A percentile compares a stretch with the other conserved stretches of the same genome.
Conservation (phyloP, 1,140 invertebrate genomes). For the Drosophila pallidifrons region DNA sequence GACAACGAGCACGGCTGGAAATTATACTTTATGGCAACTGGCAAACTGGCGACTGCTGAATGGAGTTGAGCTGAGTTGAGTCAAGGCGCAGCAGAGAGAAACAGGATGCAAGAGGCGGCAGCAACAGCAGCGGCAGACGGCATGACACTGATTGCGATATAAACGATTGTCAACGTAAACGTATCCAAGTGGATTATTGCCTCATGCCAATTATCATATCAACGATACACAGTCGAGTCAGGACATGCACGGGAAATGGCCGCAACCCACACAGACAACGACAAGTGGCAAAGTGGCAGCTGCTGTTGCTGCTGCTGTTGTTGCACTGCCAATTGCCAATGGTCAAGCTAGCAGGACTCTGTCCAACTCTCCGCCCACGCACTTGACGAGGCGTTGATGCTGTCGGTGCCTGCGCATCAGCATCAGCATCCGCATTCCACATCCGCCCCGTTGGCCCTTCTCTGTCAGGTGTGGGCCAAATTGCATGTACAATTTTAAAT, state of each 20-base stretch:
- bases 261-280: conserved; percentile 43
- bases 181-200: conserved; percentile 83
- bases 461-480: conserved; percentile 57
- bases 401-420: conserved; percentile 56
- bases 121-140: conserved; percentile 53
- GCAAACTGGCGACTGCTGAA: conserved; percentile 14
- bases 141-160: conserved; percentile 83
- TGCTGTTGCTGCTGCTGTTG: conserved; percentile 21
- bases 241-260: conserved; percentile 40
- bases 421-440: conserved; percentile 24
- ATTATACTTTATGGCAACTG: conserved; percentile 76
- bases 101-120: conserved; percentile 22
- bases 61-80: conserved; percentile 45
- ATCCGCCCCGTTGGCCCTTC: neutral
- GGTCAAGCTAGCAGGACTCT: conserved; percentile 7
- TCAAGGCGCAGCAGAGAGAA: conserved; percentile 23
- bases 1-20: conserved; percentile 57
- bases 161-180: conserved; percentile 84
- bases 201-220: conserved; percentile 84
- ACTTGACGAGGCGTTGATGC: conserved; percentile 59
- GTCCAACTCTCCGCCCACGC: conserved; percentile 28
- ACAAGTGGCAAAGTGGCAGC: conserved; percentile 43
- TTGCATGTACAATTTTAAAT: conserved; percentile 83
- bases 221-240: conserved; percentile 69
- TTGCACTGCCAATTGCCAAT: conserved; percentile 59